These are phyloP conservation scores for Encarsia formosa DNA, from an alignment of 2,888 invertebrate genomes.

Conservation along the genomic window DNA sequence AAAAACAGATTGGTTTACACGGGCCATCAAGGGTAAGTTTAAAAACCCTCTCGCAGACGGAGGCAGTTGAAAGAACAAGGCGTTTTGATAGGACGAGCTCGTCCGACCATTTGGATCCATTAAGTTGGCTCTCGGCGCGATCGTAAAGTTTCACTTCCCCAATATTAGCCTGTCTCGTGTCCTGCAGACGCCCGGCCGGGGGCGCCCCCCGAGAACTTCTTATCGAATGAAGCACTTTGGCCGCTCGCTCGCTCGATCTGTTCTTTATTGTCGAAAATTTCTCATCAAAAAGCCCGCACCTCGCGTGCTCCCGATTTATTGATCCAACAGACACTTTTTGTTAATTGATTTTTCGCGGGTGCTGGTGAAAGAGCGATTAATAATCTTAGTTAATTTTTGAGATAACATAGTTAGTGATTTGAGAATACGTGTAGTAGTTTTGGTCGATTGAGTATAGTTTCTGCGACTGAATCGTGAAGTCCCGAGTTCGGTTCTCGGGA, in stretches of 20 bases:
- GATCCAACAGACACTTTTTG: no score
- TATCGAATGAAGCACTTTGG: slow-evolving; percentile 21
- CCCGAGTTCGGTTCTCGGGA: no score
- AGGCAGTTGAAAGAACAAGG: not conserved
- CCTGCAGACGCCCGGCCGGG: not conserved
- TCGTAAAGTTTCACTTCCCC: slow-evolving; percentile 23
- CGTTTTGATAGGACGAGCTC: not conserved
- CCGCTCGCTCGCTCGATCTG: not conserved
- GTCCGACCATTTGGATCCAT: slow-evolving; percentile 22
- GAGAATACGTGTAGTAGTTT: no score
- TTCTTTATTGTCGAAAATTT: slow-evolving; percentile 16
- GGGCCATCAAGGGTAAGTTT: not conserved
- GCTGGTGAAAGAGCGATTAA: no score
- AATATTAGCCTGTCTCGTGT: slow-evolving; percentile 14
- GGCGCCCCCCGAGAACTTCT: not conserved
- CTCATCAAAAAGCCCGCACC: slow-evolving; percentile 14
- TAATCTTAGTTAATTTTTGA: no score
- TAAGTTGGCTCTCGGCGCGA: slow-evolving; percentile 1
- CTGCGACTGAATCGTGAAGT: no score
- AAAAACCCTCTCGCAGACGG: not conserved
- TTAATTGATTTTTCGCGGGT: no score
- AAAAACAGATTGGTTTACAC: not conserved
- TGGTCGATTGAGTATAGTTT: no score
- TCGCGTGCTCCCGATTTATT: no score
- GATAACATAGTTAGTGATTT: no score